Base-by-base conservation (phyloP, 2,888 invertebrate species). In the Steromphala cineraria region DNA sequence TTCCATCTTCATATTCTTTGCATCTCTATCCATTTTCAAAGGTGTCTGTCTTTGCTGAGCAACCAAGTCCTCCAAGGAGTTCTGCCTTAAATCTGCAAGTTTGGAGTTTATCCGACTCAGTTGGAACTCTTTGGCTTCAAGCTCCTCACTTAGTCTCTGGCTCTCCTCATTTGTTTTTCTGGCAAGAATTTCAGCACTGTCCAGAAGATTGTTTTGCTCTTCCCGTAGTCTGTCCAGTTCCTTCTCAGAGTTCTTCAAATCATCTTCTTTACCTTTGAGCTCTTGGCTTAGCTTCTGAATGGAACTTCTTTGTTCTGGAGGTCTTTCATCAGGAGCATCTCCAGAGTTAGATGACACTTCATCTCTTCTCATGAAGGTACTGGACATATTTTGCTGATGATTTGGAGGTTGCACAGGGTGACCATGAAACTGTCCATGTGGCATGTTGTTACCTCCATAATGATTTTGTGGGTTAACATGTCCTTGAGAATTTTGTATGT, bases 311-410 rank as follows among this genome's bases (percentile, higher is more conserved):
- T 90, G 89, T 53, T 89, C 87, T 10, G 82, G 76, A 67, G 85
- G 85, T 67, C 84, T 85, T n/a, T 81, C 81, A 67, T 89, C 88
- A 0, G 88, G 89, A 13, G 88, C 87, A 24, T 83, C 78, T 80
- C 89, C 90, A 46, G 46, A 46, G 46, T 13, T 46, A 8, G 46
- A 46, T 5, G 46, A 10, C 74, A 88, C 83, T 46, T 46, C 46
- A 46, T 46, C 13, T 10, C 10, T 46, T 46, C 46, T 46, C 46
- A 46, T 46, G 4, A 10, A 4, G 4, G 10, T 13, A 46, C 46
- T 46, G 4, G 46, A 10, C 8, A 36, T 36, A 36, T 46, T 5
- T 10, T 46, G 46, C 1, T 8, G 46, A 10, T 46, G 46, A 46
- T 46, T 46, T 10, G 5, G 46, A 46, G 13, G 46, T 46, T 8